Percentiles rank a stretch among this genome's conserved stretches.
Evolutionary conservation across 2,797 vertebrate species (phyloP).

Genomic region (Echeneis naucrates): DNA sequence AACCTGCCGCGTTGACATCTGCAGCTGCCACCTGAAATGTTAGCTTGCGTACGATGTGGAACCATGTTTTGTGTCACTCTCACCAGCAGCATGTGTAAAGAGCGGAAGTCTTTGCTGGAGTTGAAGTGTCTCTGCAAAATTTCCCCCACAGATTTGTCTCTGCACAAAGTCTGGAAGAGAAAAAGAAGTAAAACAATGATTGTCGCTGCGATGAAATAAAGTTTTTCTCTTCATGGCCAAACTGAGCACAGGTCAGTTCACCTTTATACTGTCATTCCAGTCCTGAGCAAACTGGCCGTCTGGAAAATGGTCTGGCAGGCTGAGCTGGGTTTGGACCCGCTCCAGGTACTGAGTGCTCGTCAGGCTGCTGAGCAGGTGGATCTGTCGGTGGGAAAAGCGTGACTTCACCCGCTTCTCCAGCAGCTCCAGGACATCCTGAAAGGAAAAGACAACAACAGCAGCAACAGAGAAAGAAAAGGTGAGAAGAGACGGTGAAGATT

Average conservation of each 20-base stretch:
- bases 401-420: constrained; percentile 98
- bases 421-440: constrained; percentile 94
- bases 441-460: rapidly evolving
- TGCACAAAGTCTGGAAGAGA: constrained; percentile 83
- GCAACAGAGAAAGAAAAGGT: too few relatives aligned
- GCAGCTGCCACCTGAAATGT: too few relatives aligned
- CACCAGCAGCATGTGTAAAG: constrained; percentile 90
- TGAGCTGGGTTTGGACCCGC: constrained; percentile 86
- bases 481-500: neutral
- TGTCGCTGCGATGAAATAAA: neutral
- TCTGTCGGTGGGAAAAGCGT: constrained; percentile 96
- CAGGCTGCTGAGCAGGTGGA: constrained; percentile 89
- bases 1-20: too few relatives aligned
- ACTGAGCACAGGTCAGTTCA: constrained; percentile 55
- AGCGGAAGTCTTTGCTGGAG: constrained; percentile 89
- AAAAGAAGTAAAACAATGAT: neutral
- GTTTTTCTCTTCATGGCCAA: too few relatives aligned
- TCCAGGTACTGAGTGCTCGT: constrained; percentile 87
- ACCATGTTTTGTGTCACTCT: constrained; percentile 39
- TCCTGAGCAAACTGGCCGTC: constrained; percentile 85
- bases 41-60: too few relatives aligned
- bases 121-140: constrained; percentile 88
- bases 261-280: constrained; percentile 91
- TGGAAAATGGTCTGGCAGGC: constrained; percentile 85
- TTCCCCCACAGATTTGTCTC: constrained; percentile 85